Evolutionary conservation across 2,888 invertebrate species (phyloP), one percentile per base, ranked within the genome.

Genomic region (Euphydryas editha): DNA sequence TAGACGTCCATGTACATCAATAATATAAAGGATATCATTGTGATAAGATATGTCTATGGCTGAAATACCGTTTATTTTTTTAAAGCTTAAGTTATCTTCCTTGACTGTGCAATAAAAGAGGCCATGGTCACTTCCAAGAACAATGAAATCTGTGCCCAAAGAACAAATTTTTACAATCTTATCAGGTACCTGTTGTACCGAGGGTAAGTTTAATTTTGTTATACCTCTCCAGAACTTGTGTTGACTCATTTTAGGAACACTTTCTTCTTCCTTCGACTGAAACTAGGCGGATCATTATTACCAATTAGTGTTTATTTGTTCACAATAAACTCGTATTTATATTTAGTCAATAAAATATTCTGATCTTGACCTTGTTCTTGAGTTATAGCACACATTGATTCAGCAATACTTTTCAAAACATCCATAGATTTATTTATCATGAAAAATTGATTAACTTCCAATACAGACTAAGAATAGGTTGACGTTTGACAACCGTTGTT

Each of bases 11-110:
- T 94, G 93, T 58, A 91, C 87, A 84, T 94, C 94, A 70, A 95
- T 94, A 67, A 94, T 87, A 81, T 94, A 95, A 56, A 95, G 84
- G 75, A 93, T 84, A 73, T 94, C 89, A 76, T 93, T 93, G 79
- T 94, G 94, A 76, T 93, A 93, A 73, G 95, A 94, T 82, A 96
- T 93, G 87, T 95, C 95, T 73, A 94, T 87, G 36, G 94, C 94
- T 73, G 89, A 88, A 71, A 94, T 88, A 68, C 93, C 92, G 58
- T 89, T 86, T 61, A 93, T 86, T 80, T 87, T 93, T 70, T 88
- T 88, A 74, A 93, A 89, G 71, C 89, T 80, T 68, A 92, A 80
- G 37, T 81, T 81, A 69, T 90, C 85, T 13, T 88, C 86, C 72
- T 85, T 80, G 73, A 86, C 81, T 73, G 83, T 83, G 73, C 92